Evolutionary conservation across 2,113 vertebrate species (phyloP).

Genomic region (Ursus arctos): DNA sequence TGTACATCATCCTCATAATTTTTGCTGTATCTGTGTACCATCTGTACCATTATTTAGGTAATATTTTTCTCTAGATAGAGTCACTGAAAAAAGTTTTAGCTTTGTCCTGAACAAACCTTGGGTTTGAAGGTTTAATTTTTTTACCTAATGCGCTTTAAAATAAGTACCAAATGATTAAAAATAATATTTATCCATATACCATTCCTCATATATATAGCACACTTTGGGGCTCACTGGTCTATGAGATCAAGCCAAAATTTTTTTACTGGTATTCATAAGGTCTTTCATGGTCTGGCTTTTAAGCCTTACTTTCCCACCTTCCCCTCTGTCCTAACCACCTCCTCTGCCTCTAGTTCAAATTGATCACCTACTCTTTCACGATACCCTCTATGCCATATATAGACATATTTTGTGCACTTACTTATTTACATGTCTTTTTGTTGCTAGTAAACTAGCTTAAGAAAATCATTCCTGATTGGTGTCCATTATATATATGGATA

Average conservation of each 20-base stretch:
- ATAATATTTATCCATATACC: not conserved
- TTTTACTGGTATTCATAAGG: not conserved
- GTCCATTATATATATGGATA: slow-evolving; percentile 38
- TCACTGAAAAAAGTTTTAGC: slow-evolving; percentile 13
- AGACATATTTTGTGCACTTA: not conserved
- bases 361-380: not conserved
- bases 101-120: not conserved
- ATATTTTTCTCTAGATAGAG: not conserved
- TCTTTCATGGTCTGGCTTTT: not conserved
- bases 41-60: slow-evolving; percentile 32
- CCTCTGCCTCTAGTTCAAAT: not conserved
- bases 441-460: not conserved
- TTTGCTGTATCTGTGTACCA: not conserved
- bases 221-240: not conserved
- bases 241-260: not conserved
- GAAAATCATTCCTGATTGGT: slow-evolving; percentile 65
- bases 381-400: not conserved
- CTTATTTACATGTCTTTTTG: not conserved
- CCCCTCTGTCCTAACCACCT: not conserved
- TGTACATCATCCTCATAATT: not conserved
- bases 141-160: slow-evolving; percentile 8
- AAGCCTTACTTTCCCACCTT: not conserved
- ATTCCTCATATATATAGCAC: not conserved
- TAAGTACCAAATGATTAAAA: slow-evolving; percentile 13
- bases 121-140: not conserved